Evolutionary conservation across 1,140 invertebrate genomes (phyloP).

Genomic region (Ips typographus): DNA sequence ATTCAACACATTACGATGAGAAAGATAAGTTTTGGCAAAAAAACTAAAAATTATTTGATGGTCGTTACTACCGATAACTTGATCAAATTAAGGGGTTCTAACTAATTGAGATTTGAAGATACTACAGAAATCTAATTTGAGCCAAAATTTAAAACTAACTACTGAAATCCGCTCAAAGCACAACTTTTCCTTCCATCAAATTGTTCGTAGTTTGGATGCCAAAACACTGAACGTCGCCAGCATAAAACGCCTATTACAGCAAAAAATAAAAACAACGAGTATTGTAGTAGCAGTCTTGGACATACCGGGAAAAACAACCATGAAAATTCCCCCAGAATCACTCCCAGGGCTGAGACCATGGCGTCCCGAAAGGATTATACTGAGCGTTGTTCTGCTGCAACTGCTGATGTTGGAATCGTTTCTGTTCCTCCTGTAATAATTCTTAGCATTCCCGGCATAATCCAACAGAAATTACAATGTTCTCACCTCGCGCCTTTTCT

Average conservation of each 20-base stretch:
- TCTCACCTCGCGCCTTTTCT: conserved; percentile 19
- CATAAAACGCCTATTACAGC: conserved; percentile 5
- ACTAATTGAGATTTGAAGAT: too few relatives aligned
- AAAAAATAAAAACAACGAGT: background rate
- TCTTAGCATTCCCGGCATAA: too few relatives aligned
- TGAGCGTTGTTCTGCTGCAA: background rate
- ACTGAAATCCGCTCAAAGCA: background rate
- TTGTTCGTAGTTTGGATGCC: background rate
- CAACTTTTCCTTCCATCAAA: background rate
- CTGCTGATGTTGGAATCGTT: conserved; percentile 12
- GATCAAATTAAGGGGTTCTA: too few relatives aligned
- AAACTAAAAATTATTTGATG: background rate
- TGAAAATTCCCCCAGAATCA: background rate
- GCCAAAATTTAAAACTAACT: background rate
- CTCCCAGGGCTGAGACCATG: conserved; percentile 16
- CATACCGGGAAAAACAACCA: background rate
- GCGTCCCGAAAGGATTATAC: conserved; percentile 9
- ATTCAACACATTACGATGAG: conserved; percentile 5
- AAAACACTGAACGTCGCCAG: conserved; percentile 6
- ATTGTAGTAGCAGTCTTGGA: conserved; percentile 4
- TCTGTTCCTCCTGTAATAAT: conserved; percentile 17
- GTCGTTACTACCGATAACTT: background rate
- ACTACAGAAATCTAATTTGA: background rate
- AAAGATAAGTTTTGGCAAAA: background rate
- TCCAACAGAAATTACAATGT: background rate